phyloP scores from a whole-genome alignment of 1,140 invertebrate genomes.

The Zophobas morio region DNA sequence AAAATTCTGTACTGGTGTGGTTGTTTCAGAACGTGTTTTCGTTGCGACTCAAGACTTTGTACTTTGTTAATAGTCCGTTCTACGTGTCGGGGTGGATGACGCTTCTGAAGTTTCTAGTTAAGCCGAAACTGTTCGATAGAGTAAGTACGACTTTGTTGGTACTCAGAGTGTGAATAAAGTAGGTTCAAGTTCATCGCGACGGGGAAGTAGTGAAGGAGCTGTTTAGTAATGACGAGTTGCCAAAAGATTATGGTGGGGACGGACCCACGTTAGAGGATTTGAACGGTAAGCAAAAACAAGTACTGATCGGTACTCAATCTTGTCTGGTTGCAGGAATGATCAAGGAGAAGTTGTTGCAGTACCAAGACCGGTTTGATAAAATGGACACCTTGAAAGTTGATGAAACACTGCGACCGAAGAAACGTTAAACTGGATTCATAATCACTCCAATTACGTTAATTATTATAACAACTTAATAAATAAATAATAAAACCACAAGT shows the following conservation, averaged over 20 bases:
- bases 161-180: neutral
- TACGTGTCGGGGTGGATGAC: neutral
- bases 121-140: conserved; percentile 20
- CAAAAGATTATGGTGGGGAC: conserved; percentile 46
- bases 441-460: no score
- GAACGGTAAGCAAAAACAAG: conserved; percentile 12
- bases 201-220: conserved; percentile 8
- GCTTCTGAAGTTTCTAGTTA: conserved; percentile 1
- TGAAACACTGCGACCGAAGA: no score
- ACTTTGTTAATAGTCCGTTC: neutral
- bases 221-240: conserved; percentile 12
- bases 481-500: no score
- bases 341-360: no score
- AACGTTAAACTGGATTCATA: no score
- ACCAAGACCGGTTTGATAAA: no score
- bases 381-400: no score
- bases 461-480: no score
- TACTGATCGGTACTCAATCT: no score
- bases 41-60: neutral
- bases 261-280: conserved; percentile 15
- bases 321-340: no score
- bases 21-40: neutral
- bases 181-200: conserved; percentile 13
- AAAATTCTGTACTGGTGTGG: neutral
- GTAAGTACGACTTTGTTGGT: neutral